phyloP scores from a whole-genome alignment of 2,797 vertebrate genomes.

The Pseudochirops cupreus region DNA sequence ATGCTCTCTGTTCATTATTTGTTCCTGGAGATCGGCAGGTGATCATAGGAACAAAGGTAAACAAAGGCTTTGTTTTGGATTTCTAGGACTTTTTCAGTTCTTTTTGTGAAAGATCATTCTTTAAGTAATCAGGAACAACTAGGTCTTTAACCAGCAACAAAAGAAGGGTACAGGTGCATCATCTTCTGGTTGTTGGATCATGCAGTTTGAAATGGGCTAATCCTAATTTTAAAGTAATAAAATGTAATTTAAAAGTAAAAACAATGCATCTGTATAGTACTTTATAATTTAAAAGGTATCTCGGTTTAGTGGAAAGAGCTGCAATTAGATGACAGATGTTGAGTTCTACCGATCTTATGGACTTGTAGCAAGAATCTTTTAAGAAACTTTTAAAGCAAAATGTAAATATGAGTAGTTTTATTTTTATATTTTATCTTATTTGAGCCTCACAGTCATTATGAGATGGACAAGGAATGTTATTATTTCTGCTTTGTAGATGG shows the following conservation, averaged over 20 bases:
- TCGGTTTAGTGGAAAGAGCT: not conserved
- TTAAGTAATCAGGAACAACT: constrained; percentile 14
- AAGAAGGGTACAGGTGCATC: not conserved
- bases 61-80: not conserved
- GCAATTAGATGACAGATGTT: not conserved
- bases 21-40: constrained; percentile 97
- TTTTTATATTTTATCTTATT: not conserved
- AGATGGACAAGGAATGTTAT: not conserved
- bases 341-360: not conserved
- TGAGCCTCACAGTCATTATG: not conserved
- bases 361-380: not conserved
- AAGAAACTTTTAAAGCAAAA: not conserved
- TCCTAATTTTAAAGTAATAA: not conserved
- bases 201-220: not conserved
- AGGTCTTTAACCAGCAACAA: constrained; percentile 6
- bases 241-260: not conserved
- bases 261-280: not conserved
- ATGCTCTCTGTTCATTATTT: constrained; percentile 95
- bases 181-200: not conserved
- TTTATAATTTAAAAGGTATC: not conserved
- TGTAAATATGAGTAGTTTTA: not conserved
- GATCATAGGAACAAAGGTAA: constrained; percentile 96
- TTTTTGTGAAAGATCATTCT: not conserved
- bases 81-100: not conserved
- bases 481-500: not conserved